Evolutionary conservation across 1,140 invertebrate species (phyloP).

Genomic region (Melanaphis sacchari): DNA sequence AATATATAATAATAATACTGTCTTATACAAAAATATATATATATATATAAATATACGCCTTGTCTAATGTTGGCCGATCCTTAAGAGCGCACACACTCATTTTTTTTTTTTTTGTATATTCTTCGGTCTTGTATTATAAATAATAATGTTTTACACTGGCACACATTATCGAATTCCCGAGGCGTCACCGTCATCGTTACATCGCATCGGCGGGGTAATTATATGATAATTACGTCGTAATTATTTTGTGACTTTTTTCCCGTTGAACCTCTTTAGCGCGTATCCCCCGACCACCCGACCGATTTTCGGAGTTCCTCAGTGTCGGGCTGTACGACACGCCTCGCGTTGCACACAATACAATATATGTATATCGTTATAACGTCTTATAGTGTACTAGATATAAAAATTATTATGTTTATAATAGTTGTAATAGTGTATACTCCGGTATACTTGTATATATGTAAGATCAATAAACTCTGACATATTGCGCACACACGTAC

Average conservation of each 20-base stretch:
- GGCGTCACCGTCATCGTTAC: conserved; percentile 13
- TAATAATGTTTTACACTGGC: background rate
- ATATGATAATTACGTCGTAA: conserved; percentile 17
- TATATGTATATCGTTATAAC: background rate
- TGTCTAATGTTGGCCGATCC: conserved; percentile 51
- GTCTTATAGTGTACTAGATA: background rate
- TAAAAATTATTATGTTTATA: background rate
- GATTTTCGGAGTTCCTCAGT: background rate
- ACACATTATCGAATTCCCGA: conserved; percentile 42
- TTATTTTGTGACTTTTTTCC: conserved; percentile 2
- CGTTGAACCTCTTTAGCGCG: background rate
- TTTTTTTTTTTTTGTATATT: conserved; percentile 7
- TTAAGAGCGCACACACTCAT: conserved; percentile 15
- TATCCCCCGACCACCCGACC: background rate
- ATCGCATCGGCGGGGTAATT: background rate
- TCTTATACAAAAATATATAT: conserved; percentile 10
- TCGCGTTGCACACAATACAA: background rate
- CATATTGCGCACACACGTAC: background rate
- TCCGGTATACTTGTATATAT: background rate
- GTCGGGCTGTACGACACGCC: background rate
- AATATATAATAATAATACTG: background rate
- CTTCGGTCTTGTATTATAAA: background rate
- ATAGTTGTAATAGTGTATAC: background rate
- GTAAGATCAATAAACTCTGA: background rate
- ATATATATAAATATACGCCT: conserved; percentile 26